These are phyloP conservation scores for Actinia equina DNA, from an alignment of 64 coral and sea anemone genomes.

Conservation along the genomic window DNA sequence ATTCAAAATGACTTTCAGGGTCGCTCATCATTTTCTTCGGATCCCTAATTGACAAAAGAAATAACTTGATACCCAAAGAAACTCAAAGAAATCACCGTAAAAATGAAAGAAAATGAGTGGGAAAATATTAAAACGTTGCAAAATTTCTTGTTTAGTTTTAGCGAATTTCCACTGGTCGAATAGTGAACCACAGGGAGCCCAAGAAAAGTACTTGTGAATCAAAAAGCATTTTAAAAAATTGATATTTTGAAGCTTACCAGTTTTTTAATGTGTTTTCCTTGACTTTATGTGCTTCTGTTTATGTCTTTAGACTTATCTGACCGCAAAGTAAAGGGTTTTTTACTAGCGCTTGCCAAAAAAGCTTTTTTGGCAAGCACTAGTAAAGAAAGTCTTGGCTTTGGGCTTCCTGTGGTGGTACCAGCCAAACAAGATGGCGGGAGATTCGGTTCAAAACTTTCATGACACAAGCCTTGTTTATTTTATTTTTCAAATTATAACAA, in stretches of 20 bases:
- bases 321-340: too few relatives aligned
- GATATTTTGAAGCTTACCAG: too few relatives aligned
- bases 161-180: constrained; percentile 11
- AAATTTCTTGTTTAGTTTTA: constrained; percentile 41
- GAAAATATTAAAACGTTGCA: neutral
- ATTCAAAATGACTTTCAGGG: constrained; percentile 33
- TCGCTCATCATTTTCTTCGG: constrained; percentile 31
- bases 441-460: neutral
- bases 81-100: neutral
- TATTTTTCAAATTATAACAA: neutral
- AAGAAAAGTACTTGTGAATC: too few relatives aligned
- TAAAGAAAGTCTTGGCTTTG: too few relatives aligned
- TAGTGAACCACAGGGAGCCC: neutral
- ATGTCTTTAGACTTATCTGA: too few relatives aligned
- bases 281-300: too few relatives aligned
- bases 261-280: too few relatives aligned
- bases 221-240: too few relatives aligned
- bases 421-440: constrained; percentile 41
- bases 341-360: too few relatives aligned
- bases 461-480: neutral
- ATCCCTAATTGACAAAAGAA: neutral
- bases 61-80: neutral
- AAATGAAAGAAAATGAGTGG: neutral
- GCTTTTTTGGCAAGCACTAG: neutral
- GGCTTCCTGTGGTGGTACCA: neutral